Base-by-base conservation (phyloP, 1,140 invertebrate genomes). In the Atta cephalotes region DNA sequence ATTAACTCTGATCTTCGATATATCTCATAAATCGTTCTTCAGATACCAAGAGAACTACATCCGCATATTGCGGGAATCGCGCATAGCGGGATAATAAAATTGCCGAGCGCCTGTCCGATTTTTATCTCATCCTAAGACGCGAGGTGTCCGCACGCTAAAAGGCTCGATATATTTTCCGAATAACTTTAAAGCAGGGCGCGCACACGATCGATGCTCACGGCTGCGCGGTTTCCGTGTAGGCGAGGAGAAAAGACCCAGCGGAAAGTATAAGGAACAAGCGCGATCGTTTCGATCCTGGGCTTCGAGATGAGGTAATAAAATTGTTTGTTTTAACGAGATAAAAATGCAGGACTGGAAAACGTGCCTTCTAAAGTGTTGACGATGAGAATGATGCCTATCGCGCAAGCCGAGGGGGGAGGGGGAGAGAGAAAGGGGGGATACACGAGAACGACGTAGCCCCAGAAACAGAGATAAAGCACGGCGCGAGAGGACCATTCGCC, bases 401-500 rank as follows among this genome's bases (percentile, higher is more conserved):
- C 63, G 45, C 49, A 9, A 60, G 14, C 56, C 49, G 39, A 31
- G 10, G 56, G 31, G 31, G 31, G 6, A 4, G 5, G 31, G 31
- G 2, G 31, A 28, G 4, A 0, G 31, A 4, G 5, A 0, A 0
- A 3, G 31, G 31, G 3, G 31, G 31, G 0, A 45, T 60, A 85
- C 31, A 53, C 28, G 86, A 21, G 45, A 86, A 77, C 89, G 66
- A 66, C 81, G 60, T 53, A 70, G 58, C 65, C 39, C 49, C 49
- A 62, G 66, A 88, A 91, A 85, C 58, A 80, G 87, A 91, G 89
- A 90, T 91, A 90, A 87, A 90, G 87, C 89, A 91, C 89, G 87
- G 79, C 70, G 72, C 58, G 80, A 12, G 18, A 72, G 82, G 74
- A 66, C 71, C 58, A 82, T 86, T 85, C 86, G 60, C 68, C 68